Evolutionary conservation across 2,113 vertebrate genomes (phyloP).

Genomic region (Arizona elegans): DNA sequence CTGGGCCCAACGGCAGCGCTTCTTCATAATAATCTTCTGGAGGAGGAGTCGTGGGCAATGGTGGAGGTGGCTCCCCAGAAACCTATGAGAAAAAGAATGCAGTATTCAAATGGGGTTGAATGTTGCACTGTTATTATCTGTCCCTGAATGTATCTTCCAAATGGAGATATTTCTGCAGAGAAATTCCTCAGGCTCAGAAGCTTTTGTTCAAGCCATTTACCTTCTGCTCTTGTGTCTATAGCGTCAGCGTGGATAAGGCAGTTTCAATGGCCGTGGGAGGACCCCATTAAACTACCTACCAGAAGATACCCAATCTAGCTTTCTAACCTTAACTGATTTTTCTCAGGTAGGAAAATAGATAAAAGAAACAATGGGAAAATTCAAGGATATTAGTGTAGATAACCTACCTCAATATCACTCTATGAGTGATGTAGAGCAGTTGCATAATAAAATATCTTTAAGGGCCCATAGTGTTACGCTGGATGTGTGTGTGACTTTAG

Average conservation of each 20-base stretch:
- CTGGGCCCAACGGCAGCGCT: slow-evolving; percentile 89
- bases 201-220: background rate
- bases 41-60: slow-evolving; percentile 84
- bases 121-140: background rate
- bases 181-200: background rate
- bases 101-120: background rate
- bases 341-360: background rate
- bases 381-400: background rate
- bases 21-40: slow-evolving; percentile 98
- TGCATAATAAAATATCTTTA: background rate
- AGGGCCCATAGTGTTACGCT: background rate
- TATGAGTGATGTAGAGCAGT: background rate
- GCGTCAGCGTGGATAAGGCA: background rate
- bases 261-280: background rate
- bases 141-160: background rate
- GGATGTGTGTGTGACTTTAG: background rate
- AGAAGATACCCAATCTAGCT: background rate
- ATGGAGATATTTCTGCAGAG: background rate
- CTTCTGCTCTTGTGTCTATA: background rate
- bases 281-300: background rate
- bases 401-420: background rate
- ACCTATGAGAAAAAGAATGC: slow-evolving; percentile 62
- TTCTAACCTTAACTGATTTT: background rate
- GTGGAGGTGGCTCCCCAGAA: slow-evolving; percentile 81
- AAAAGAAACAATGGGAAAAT: background rate